Evolutionary conservation across 2,888 invertebrate genomes (phyloP).

Genomic region (Tineola bisselliella): DNA sequence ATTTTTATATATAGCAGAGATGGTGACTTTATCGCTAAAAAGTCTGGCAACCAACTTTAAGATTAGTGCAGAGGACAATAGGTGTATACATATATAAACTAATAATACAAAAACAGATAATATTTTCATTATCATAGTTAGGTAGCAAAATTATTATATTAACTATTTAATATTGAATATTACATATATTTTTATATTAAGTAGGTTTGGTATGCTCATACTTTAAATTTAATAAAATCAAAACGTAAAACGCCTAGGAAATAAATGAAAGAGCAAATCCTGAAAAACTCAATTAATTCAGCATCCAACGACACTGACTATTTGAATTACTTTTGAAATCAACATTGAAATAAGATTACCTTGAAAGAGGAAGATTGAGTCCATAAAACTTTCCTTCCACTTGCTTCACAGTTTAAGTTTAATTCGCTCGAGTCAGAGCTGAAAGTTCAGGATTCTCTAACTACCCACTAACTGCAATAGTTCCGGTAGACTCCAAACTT

Average conservation of each 20-base stretch:
- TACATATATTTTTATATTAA: no score
- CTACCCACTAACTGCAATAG: slow-evolving; percentile 11
- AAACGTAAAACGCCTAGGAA: not conserved
- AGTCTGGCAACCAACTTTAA: no score
- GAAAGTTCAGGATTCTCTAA: slow-evolving; percentile 10
- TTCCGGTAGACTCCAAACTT: slow-evolving; percentile 11
- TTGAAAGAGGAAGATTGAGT: slow-evolving; percentile 8
- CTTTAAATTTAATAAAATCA: not conserved
- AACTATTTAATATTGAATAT: no score
- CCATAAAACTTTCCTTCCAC: slow-evolving; percentile 8
- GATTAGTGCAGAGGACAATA: no score
- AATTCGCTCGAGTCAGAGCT: slow-evolving; percentile 4
- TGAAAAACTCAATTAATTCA: slow-evolving; percentile 4
- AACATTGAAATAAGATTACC: slow-evolving; percentile 8
- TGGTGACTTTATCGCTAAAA: no score
- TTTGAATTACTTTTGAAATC: slow-evolving; percentile 4
- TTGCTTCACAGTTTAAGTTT: slow-evolving; percentile 4
- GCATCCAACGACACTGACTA: not conserved
- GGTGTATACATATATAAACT: no score
- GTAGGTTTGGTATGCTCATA: no score
- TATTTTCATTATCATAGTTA: no score
- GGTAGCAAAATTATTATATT: no score
- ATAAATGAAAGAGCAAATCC: not conserved
- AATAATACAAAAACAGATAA: no score
- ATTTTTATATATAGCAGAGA: no score